Evolutionary conservation across 23 tunicate species (phyloP).

Genomic region (Ascidia mentula): DNA sequence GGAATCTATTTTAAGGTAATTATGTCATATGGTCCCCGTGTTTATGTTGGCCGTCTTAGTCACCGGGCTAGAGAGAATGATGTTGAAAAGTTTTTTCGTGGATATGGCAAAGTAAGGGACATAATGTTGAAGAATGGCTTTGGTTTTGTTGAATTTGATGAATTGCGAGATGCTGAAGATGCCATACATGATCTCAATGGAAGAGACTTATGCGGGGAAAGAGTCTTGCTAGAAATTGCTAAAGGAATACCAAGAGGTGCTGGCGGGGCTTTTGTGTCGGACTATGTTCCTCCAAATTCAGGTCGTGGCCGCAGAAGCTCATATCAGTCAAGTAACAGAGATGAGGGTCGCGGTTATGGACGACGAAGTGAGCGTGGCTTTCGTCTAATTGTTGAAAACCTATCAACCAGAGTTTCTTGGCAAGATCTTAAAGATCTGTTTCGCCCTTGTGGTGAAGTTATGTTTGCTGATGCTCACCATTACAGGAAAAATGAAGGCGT

Average conservation of each 20-base stretch:
- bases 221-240: conserved; percentile 85
- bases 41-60: conserved; percentile 84
- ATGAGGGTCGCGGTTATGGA: conserved; percentile 46
- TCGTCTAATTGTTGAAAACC: conserved; percentile 53
- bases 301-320: conserved; percentile 2
- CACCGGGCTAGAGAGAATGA: conserved; percentile 90
- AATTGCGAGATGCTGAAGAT: conserved; percentile 89
- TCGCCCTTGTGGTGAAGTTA: conserved; percentile 64
- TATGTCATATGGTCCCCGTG: conserved; percentile 59
- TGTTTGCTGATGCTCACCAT: conserved; percentile 66
- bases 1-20: not conserved
- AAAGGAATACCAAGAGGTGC: conserved; percentile 93
- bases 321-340: not conserved
- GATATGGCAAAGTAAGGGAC: conserved; percentile 79
- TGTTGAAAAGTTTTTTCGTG: conserved; percentile 85
- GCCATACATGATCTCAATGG: conserved; percentile 93
- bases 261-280: conserved; percentile 84
- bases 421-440: conserved; percentile 67
- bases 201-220: conserved; percentile 79
- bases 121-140: conserved; percentile 93
- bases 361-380: conserved; percentile 60
- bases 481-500: conserved; percentile 82
- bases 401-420: conserved; percentile 58
- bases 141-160: conserved; percentile 94
- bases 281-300: conserved; percentile 68